Conservation (phyloP, 2,113 vertebrate genomes). For the Pedionomus torquatus region DNA sequence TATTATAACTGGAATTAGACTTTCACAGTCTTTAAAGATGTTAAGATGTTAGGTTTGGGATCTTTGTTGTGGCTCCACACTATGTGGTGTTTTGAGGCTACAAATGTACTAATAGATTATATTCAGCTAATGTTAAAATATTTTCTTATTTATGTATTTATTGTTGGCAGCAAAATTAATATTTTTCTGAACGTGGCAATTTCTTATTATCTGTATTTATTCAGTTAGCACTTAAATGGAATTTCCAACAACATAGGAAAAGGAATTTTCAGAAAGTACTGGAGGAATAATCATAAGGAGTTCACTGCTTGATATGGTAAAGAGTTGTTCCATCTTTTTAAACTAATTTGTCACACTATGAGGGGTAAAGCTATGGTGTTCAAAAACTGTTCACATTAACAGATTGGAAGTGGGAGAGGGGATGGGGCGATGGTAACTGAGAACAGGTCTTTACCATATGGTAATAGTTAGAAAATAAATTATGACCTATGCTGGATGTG, state of each 20-base stretch:
- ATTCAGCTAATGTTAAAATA: background rate
- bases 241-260: background rate
- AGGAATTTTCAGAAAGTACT: background rate
- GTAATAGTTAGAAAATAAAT: background rate
- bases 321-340: background rate
- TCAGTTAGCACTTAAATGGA: background rate
- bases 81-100: background rate
- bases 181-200: background rate
- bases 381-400: background rate
- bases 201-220: background rate
- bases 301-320: background rate
- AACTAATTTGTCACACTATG: background rate
- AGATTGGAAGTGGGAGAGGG: background rate
- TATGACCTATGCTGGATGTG: background rate
- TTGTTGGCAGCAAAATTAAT: background rate
- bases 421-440: background rate
- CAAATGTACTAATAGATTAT: too few relatives aligned
- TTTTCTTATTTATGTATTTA: background rate
- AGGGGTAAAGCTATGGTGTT: background rate
- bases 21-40: background rate
- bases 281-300: background rate
- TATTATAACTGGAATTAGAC: background rate
- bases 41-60: background rate
- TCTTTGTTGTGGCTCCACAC: fast-evolving
- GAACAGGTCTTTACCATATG: background rate